Percentiles rank a stretch among this genome's conserved stretches.
Evolutionary conservation across 2,888 invertebrate species (phyloP).

Genomic region (Parthenolecanium corni): DNA sequence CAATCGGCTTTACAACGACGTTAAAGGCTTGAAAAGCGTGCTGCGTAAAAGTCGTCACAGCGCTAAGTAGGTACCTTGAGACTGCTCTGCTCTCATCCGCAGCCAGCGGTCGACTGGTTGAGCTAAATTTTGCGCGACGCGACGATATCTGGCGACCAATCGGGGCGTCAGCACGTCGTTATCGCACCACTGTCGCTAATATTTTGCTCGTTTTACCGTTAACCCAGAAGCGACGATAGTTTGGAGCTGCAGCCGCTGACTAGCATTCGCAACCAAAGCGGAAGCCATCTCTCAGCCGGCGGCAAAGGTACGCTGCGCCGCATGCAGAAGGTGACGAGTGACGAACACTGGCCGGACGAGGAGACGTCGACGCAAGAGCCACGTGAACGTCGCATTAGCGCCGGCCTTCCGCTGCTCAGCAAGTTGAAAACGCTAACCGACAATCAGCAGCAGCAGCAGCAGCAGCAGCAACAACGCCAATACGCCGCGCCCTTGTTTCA

Average conservation of each 20-base stretch:
- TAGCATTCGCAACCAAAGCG: slow-evolving; percentile 36
- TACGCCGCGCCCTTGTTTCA: slow-evolving; percentile 31
- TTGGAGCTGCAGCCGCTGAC: slow-evolving; percentile 55
- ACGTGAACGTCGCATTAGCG: slow-evolving; percentile 48
- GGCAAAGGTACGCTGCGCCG: slow-evolving; percentile 52
- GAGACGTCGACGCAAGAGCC: slow-evolving; percentile 28
- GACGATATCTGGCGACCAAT: too few relatives aligned
- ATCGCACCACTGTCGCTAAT: too few relatives aligned
- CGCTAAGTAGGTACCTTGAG: slow-evolving; percentile 36
- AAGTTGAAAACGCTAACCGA: slow-evolving; percentile 69
- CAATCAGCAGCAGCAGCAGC: slow-evolving; percentile 49
- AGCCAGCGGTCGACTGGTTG: not conserved
- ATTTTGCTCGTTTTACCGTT: not conserved
- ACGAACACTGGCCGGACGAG: slow-evolving; percentile 50
- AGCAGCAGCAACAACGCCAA: slow-evolving; percentile 39
- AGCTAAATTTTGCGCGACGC: too few relatives aligned
- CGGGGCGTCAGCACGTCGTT: too few relatives aligned
- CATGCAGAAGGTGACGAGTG: slow-evolving; percentile 63
- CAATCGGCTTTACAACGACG: slow-evolving; percentile 71
- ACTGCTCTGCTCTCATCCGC: too few relatives aligned
- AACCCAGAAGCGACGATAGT: slow-evolving; percentile 47
- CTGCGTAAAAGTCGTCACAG: slow-evolving; percentile 45
- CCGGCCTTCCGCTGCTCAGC: slow-evolving; percentile 67
- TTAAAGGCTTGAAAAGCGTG: slow-evolving; percentile 53
- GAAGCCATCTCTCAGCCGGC: slow-evolving; percentile 35